Conservation (phyloP, 30 jellyfish, hydroid and myxozoan species). For the Aurelia sp. region DNA sequence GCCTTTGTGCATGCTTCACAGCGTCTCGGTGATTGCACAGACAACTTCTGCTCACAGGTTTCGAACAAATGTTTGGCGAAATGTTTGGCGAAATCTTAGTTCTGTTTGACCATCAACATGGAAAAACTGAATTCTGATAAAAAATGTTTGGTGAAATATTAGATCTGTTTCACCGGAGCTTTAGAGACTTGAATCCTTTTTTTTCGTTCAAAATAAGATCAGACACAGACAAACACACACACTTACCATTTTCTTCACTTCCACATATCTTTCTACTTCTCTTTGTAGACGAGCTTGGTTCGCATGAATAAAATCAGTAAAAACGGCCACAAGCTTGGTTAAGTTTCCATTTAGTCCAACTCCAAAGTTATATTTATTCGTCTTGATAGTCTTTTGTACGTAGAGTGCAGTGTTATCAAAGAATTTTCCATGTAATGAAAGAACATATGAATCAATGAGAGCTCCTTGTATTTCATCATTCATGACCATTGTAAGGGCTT, state of each 20-base stretch:
- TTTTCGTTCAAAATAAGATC: too few relatives aligned
- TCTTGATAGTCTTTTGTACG: constrained; percentile 31
- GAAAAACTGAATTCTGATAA: too few relatives aligned
- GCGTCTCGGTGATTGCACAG: too few relatives aligned
- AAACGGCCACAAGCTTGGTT: constrained; percentile 17
- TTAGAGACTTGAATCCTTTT: too few relatives aligned
- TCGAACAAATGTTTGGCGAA: too few relatives aligned
- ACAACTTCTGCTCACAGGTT: too few relatives aligned
- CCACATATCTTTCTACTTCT: constrained; percentile 14
- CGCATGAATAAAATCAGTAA: constrained; percentile 17
- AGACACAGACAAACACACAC: neutral
- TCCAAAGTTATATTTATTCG: constrained; percentile 33
- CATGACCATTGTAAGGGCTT: constrained; percentile 28
- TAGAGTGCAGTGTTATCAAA: constrained; percentile 21
- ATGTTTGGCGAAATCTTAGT: too few relatives aligned
- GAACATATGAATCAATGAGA: constrained; percentile 39
- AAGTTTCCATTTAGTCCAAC: constrained; percentile 58
- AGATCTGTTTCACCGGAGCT: too few relatives aligned
- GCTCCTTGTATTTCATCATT: constrained; percentile 37
- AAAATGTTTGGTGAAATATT: too few relatives aligned
- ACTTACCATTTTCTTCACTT: constrained; percentile 15
- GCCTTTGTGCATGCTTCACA: too few relatives aligned
- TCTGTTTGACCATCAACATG: too few relatives aligned
- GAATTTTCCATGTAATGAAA: constrained; percentile 2
- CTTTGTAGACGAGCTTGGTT: constrained; percentile 13